phyloP scores from a whole-genome alignment of 2,113 vertebrate species.

The Polypterus senegalus region DNA sequence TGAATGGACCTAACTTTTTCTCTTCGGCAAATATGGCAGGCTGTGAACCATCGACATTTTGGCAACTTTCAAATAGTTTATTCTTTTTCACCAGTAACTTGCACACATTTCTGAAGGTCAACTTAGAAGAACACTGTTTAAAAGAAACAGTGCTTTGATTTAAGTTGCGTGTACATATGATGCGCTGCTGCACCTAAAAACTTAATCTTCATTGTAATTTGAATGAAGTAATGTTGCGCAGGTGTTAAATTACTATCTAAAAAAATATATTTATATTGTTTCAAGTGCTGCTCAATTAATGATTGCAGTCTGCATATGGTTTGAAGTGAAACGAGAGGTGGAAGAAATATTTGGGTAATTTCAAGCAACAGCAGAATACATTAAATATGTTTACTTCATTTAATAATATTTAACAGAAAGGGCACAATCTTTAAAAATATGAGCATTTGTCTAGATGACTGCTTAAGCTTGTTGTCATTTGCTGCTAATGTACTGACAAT shows the following conservation, averaged over 20 bases:
- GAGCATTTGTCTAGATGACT: constrained; percentile 18
- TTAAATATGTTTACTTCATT: constrained; percentile 13
- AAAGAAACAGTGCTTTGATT: constrained; percentile 7
- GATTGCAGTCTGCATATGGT: constrained; percentile 14
- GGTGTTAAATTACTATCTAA: constrained; percentile 16
- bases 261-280: constrained; percentile 14
- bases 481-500: constrained; percentile 4
- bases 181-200: background rate
- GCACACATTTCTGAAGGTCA: no score
- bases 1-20: constrained; percentile 8
- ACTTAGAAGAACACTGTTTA: no score
- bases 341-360: constrained; percentile 21
- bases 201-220: constrained; percentile 20
- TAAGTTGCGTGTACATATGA: constrained; percentile 19
- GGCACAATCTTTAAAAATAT: constrained; percentile 17
- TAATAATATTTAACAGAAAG: constrained; percentile 18
- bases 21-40: constrained; percentile 16
- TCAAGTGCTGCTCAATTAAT: constrained; percentile 19
- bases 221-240: constrained; percentile 23
- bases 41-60: constrained; percentile 14
- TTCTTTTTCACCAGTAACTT: constrained; percentile 6
- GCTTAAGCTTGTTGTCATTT: constrained; percentile 17
- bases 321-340: constrained; percentile 9
- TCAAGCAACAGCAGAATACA: constrained; percentile 10
- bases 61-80: constrained; percentile 19